These are phyloP conservation scores for Odocoileus hemionus DNA, from an alignment of 2,113 vertebrate species.

Conservation along the genomic window DNA sequence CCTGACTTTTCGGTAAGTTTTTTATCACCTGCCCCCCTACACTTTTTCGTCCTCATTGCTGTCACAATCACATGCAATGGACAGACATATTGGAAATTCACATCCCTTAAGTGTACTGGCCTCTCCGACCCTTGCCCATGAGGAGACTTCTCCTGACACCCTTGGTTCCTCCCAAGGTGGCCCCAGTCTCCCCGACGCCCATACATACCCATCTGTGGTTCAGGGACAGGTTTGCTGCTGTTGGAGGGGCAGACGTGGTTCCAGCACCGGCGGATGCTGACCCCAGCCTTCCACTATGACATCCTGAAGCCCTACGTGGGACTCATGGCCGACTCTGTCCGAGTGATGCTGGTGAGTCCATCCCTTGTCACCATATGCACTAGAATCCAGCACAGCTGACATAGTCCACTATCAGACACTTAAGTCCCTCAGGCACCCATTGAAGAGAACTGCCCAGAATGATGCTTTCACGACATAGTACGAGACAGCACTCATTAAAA, in stretches of 20 bases:
- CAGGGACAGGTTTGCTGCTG: too few species aligned
- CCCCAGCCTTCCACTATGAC: conserved; percentile 90
- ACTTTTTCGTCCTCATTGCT: too few species aligned
- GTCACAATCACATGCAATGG: too few species aligned
- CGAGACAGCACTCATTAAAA: background rate
- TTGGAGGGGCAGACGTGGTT: too few species aligned
- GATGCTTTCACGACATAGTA: background rate
- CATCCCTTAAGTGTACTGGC: too few species aligned
- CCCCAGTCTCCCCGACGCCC: too few species aligned
- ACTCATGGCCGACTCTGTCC: conserved; percentile 83
- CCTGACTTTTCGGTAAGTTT: too few species aligned
- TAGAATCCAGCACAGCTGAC: background rate
- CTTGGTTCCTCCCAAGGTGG: background rate
- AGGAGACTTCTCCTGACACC: background rate
- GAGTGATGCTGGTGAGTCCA: conserved; percentile 85
- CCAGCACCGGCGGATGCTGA: conserved; percentile 80
- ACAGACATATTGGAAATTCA: too few species aligned
- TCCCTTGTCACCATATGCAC: background rate
- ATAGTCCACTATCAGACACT: background rate
- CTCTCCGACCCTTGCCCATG: background rate
- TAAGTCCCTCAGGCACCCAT: background rate
- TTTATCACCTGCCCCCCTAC: too few species aligned
- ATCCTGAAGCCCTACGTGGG: conserved; percentile 84
- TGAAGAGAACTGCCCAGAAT: background rate
- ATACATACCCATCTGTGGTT: background rate